phyloP scores from a whole-genome alignment of 2,888 invertebrate genomes.

The Eueremaeus valkanovi region DNA sequence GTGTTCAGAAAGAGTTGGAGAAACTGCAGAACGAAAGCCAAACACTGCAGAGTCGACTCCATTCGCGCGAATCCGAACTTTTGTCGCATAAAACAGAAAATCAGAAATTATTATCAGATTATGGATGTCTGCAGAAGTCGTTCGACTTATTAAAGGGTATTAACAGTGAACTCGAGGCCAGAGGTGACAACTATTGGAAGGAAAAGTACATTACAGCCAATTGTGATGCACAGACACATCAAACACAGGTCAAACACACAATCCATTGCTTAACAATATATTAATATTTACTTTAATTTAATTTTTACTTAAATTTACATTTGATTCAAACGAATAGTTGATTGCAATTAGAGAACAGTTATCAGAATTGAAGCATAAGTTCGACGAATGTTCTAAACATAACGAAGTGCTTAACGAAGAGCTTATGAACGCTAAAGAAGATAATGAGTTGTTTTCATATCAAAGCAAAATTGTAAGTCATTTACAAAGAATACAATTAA shows the following conservation, averaged over 20 bases:
- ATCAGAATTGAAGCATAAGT: conserved; percentile 67
- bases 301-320: neutral
- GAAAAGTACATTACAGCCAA: conserved; percentile 43
- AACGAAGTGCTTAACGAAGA: conserved; percentile 55
- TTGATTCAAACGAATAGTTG: conserved; percentile 51
- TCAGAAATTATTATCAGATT: conserved; percentile 52
- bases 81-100: conserved; percentile 53
- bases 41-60: neutral
- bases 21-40: conserved; percentile 5
- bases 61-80: conserved; percentile 26
- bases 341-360: conserved; percentile 68
- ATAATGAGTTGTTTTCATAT: conserved; percentile 60
- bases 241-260: conserved; percentile 50
- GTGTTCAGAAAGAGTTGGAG: neutral
- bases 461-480: conserved; percentile 59
- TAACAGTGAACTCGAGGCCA: conserved; percentile 52
- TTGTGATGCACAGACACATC: conserved; percentile 51
- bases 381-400: conserved; percentile 59
- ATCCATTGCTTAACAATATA: too few relatives aligned
- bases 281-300: conserved; percentile 20
- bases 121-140: conserved; percentile 52
- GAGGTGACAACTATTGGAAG: conserved; percentile 50
- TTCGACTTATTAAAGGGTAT: conserved; percentile 52
- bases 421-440: conserved; percentile 60
- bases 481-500: neutral